These are phyloP conservation scores for Cepaea nemoralis DNA, from an alignment of 1,140 invertebrate genomes.

Conservation along the genomic window DNA sequence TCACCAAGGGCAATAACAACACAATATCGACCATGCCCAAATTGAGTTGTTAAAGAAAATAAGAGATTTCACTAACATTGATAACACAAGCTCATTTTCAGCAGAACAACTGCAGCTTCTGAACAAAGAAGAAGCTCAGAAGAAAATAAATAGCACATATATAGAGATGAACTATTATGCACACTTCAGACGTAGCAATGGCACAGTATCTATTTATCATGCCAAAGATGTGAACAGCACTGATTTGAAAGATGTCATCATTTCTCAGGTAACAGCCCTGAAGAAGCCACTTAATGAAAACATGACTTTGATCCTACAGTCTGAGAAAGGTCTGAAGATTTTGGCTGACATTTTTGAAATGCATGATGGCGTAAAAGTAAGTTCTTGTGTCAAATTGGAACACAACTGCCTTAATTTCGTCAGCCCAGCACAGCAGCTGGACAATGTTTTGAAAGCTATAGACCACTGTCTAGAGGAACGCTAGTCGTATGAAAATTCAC, in stretches of 20 bases:
- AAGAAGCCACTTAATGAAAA: background rate
- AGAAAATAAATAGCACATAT: background rate
- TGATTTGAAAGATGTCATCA: background rate
- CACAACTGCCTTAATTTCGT: background rate
- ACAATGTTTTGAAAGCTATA: background rate
- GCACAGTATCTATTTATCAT: too few relatives aligned
- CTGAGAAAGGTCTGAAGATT: background rate
- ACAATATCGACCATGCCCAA: background rate
- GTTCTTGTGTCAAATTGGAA: background rate
- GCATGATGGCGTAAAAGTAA: background rate
- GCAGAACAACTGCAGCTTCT: background rate
- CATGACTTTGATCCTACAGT: background rate
- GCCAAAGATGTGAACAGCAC: too few relatives aligned
- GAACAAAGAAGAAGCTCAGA: background rate
- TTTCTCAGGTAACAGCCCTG: background rate
- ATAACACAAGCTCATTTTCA: background rate
- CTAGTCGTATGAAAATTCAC: background rate
- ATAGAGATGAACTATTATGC: background rate
- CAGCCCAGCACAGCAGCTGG: background rate
- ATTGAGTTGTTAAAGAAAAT: background rate
- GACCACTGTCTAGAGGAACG: background rate
- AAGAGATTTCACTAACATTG: background rate
- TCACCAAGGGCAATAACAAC: background rate
- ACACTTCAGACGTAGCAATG: too few relatives aligned
- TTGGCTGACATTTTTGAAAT: background rate